Evolutionary conservation across 2,797 vertebrate genomes (phyloP), one percentile per base, ranked within the genome.

Genomic region (Taenioides sp.): DNA sequence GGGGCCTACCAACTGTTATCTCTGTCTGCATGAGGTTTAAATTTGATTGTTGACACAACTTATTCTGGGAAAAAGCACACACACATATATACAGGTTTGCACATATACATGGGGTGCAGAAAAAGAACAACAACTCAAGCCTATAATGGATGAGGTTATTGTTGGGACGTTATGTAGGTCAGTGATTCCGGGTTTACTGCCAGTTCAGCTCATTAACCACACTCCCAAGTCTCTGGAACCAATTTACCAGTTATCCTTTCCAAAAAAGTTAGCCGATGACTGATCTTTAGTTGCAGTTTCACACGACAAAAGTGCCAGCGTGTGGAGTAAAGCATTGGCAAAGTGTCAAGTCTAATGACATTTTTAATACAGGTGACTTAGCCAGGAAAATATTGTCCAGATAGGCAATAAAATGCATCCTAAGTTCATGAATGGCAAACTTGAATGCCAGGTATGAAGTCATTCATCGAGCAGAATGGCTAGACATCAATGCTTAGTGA

Each of bases 1-100:
- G 50, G 43, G 82, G 84, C 20, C 20, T 81, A 71, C 68, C 79
- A 83, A 81, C 75, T 65, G 85, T 84, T 82, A 82, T 84, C 78
- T 84, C 72, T 69, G 76, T 81, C 80, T 85, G 80, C 75, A 76
- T 73, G 71, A 81, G 83, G 79, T 88, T 86, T 83, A 87, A 77
- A 78, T 80, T 67, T 73, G 75, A 82, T 73, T 88, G 79, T 86
- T 87, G 79, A 86, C 73, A 81, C 67, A 80, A 82, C 81, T 82
- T 58, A 47, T 83, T 86, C 80, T 82, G 25, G n/a, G 70, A 83
- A 84, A 83, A 59, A 23, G 61, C 49, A 60, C 65, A 72, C 73
- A 73, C n/a, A 80, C 60, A 61, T 14, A 63, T 59, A 58, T 64
- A 58, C 62, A 61, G 14, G 11, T 70, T 54, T 65, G 23, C 63